Percentiles rank a stretch among this genome's conserved stretches.
phyloP scores from a whole-genome alignment of 92 coral and sea anemone species.

The Palythoa heliodiscus region DNA sequence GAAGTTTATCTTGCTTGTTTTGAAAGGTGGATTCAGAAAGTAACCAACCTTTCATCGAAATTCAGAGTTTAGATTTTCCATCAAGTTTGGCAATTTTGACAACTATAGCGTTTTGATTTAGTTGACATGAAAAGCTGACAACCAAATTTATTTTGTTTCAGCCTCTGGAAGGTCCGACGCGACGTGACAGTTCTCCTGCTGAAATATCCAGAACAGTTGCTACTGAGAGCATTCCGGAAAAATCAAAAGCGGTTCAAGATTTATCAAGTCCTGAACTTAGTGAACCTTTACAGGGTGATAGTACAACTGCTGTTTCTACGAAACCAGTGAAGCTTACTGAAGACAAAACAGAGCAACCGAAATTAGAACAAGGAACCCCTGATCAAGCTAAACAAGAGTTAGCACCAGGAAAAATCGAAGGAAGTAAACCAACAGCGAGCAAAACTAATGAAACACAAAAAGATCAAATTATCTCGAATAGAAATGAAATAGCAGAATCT shows the following conservation, averaged over 20 bases:
- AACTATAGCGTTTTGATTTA: no score
- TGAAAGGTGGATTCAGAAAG: no score
- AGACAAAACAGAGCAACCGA: constrained; percentile 1
- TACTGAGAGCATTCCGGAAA: not conserved
- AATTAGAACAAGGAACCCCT: not conserved
- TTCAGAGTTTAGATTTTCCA: not conserved
- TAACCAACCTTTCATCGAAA: no score
- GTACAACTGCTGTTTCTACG: not conserved
- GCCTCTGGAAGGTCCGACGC: constrained; percentile 60
- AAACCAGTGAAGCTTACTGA: constrained; percentile 24
- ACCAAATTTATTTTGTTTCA: constrained; percentile 12
- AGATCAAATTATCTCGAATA: constrained; percentile 18
- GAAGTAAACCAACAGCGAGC: not conserved
- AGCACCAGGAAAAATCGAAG: constrained; percentile 11
- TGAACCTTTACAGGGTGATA: constrained; percentile 19
- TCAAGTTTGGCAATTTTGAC: not conserved
- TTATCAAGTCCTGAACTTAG: not conserved
- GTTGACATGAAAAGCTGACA: not conserved
- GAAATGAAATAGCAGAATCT: constrained; percentile 9
- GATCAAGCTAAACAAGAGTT: constrained; percentile 32
- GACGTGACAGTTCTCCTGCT: constrained; percentile 40
- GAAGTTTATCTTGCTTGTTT: no score
- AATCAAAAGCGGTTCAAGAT: not conserved
- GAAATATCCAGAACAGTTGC: not conserved
- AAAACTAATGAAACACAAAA: constrained; percentile 1